phyloP scores from a whole-genome alignment of 2,113 vertebrate species.

The Eclectus roratus region DNA sequence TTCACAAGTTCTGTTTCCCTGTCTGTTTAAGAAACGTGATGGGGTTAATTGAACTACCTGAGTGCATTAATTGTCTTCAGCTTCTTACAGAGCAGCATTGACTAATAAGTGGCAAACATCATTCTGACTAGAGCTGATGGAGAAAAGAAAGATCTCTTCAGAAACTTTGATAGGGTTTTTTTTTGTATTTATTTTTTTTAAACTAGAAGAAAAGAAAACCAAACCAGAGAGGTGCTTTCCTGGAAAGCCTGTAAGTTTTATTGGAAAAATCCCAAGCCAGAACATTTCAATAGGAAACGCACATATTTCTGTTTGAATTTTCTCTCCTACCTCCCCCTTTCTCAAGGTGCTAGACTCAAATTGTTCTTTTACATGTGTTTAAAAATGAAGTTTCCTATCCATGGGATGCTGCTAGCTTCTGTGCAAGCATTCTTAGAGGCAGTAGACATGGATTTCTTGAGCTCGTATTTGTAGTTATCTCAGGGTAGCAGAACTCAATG shows the following conservation, averaged over 20 bases:
- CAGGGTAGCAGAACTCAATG: not conserved
- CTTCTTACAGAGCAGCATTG: not conserved
- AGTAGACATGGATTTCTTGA: not conserved
- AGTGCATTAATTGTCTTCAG: not conserved
- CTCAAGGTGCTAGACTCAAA: conserved; percentile 43
- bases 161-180: not conserved
- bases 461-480: not conserved
- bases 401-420: not conserved
- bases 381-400: not conserved
- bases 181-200: not conserved
- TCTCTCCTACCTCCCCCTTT: conserved; percentile 42
- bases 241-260: conserved; percentile 12
- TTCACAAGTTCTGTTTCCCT: not conserved
- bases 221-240: not conserved
- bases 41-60: not conserved
- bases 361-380: conserved; percentile 29
- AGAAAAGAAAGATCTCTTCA: not conserved
- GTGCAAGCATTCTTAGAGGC: not conserved
- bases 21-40: not conserved
- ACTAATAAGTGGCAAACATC: not conserved
- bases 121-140: not conserved
- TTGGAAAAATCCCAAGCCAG: conserved; percentile 35
- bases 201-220: not conserved
- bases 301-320: conserved; percentile 18
- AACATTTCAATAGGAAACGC: conserved; percentile 39